Base-by-base conservation (phyloP, 2,113 vertebrate genomes). In the Toxotes jaculatrix region DNA sequence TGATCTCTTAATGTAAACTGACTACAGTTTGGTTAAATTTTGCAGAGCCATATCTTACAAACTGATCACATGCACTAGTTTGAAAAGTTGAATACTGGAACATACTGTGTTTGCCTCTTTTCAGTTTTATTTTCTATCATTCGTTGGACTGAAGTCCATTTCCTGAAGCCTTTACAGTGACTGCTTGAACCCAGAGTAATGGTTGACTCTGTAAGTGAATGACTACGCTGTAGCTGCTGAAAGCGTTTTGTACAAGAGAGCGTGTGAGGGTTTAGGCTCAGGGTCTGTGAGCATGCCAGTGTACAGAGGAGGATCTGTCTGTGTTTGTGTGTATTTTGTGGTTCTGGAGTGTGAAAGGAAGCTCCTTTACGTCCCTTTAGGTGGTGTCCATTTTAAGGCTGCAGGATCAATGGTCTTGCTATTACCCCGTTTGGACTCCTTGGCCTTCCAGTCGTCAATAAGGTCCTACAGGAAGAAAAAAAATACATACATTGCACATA, bases 301-400 rank as follows among this genome's bases (percentile, higher is more conserved):
- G 81, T 75, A 59, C 7, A 9, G 59, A 61, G 49, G 62, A 71
- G 55, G 67, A 63, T 63, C 47, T 61, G 77, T 60, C 4, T 42
- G 76, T 43, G 69, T 66, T 7, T 43, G 71, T 66, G 51, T 67
- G 61, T 72, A 45, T 78, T 62, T 23, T 38, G 59, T 42, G 32
- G 63, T 59, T 42, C 32, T 6, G 40, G 11, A 40, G 80, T 75
- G 76, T 62, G 31, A 79, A n/a, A 21, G 65, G 51, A 78, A 77
- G 75, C 57, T 73, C 64, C 57, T 78, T 87, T 97, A 99, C 87
- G 97, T 98, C 91, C 98, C 98, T 96, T 99, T 99, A 21, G 98
- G 97, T 69, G 97, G 97, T 77, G 96, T 99, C 98, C 98, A 99
- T 94, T 99, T 99, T 89, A 99, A 95, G 93, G 97, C 97, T 89